Conservation (phyloP, 2,888 invertebrate genomes). For the Orthosia cruda region DNA sequence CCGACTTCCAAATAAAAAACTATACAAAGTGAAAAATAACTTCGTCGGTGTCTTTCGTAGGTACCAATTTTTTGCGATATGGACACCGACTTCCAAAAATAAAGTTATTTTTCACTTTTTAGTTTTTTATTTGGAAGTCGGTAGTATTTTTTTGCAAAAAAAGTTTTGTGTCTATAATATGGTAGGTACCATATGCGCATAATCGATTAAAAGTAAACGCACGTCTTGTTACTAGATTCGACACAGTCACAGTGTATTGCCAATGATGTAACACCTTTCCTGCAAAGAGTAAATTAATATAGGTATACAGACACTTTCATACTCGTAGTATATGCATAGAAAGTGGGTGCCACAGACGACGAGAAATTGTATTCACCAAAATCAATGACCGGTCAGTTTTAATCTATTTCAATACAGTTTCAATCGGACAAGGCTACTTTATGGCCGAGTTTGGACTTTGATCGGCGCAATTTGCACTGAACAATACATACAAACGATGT, state of each 20-base stretch:
- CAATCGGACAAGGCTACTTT: slow-evolving; percentile 65
- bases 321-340: slow-evolving; percentile 22
- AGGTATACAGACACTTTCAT: slow-evolving; percentile 29
- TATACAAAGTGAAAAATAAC: too few relatives aligned
- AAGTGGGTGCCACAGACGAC: slow-evolving; percentile 32
- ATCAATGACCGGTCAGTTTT: slow-evolving; percentile 31
- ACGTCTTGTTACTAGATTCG: slow-evolving; percentile 13
- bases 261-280: slow-evolving; percentile 41
- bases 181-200: too few relatives aligned
- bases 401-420: slow-evolving; percentile 62
- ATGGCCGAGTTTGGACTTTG: slow-evolving; percentile 73
- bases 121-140: too few relatives aligned
- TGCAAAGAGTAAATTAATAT: neutral
- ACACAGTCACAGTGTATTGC: slow-evolving; percentile 4
- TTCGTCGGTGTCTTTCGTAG: too few relatives aligned
- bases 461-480: slow-evolving; percentile 61
- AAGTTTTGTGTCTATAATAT: too few relatives aligned
- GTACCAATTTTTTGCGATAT: too few relatives aligned
- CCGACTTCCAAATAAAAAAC: too few relatives aligned
- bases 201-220: slow-evolving; percentile 15
- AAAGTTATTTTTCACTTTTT: too few relatives aligned
- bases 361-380: slow-evolving; percentile 30
- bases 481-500: slow-evolving; percentile 62
- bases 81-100: too few relatives aligned
- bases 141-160: too few relatives aligned